These are phyloP conservation scores for Rhynchonycteris naso DNA, from an alignment of 2,797 vertebrate genomes.

Conservation along the genomic window DNA sequence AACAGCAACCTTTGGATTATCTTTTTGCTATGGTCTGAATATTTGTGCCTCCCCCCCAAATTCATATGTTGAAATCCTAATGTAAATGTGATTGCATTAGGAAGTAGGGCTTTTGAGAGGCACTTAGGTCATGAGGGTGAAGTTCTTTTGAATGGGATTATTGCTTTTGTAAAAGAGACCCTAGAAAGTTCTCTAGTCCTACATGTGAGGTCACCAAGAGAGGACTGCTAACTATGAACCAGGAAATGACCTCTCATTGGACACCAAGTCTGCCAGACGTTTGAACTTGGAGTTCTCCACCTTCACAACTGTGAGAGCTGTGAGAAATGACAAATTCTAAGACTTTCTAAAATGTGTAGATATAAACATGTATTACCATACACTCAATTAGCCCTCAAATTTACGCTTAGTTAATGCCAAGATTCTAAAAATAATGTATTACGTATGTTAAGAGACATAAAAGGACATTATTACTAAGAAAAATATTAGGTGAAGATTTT, in stretches of 20 bases:
- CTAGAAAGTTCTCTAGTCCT: not conserved
- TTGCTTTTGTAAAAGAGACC: not conserved
- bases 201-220: not conserved
- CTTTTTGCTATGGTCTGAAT: not conserved
- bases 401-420: slow-evolving; percentile 44
- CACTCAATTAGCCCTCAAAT: slow-evolving; percentile 12
- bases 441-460: slow-evolving; percentile 12
- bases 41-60: not conserved
- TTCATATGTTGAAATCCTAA: not conserved
- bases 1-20: not conserved
- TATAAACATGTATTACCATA: not conserved
- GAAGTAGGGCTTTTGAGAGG: not conserved
- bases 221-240: not conserved
- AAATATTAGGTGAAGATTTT: not conserved
- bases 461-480: slow-evolving; percentile 36
- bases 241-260: not conserved
- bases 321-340: slow-evolving; percentile 4
- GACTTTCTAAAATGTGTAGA: not conserved
- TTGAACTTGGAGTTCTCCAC: not conserved
- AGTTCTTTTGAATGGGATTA: not conserved
- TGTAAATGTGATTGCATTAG: not conserved
- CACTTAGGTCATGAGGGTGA: not conserved
- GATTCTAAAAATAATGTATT: slow-evolving; percentile 53
- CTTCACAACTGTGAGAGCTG: not conserved
- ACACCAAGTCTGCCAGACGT: not conserved